Conservation (phyloP, 2,113 vertebrate genomes). For the Dunckerocampus dactyliophorus region DNA sequence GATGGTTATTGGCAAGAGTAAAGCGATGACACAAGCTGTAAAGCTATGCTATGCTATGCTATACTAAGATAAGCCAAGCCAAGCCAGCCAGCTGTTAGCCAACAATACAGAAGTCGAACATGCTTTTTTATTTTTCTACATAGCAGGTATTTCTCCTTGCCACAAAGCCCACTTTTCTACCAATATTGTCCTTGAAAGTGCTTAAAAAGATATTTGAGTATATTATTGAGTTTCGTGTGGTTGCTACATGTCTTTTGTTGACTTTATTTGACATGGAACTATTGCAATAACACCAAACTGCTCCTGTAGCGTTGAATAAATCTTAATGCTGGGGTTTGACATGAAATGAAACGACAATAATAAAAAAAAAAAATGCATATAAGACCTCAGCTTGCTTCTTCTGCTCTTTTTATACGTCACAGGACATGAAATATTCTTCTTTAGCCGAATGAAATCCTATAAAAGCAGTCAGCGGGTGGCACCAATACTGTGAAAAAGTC, state of each 20-base stretch:
- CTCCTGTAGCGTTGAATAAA: constrained; percentile 50
- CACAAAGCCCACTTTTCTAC: too few relatives aligned
- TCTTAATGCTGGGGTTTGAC: constrained; percentile 56
- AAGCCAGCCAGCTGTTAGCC: not conserved
- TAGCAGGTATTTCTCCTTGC: too few relatives aligned
- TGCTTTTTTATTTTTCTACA: not conserved
- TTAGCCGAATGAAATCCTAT: too few relatives aligned
- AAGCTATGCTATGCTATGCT: too few relatives aligned
- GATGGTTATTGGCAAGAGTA: not conserved
- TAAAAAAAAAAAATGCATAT: constrained; percentile 68
- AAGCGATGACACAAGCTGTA: not conserved
- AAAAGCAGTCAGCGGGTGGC: too few relatives aligned
- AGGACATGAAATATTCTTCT: too few relatives aligned
- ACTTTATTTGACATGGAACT: constrained; percentile 18
- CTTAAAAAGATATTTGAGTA: not conserved
- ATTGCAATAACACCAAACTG: constrained; percentile 53
- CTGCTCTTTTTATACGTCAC: not conserved
- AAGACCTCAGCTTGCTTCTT: not conserved
- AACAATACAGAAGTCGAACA: not conserved
- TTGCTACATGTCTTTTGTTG: constrained; percentile 1
- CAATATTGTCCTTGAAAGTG: too few relatives aligned
- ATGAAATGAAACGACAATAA: constrained; percentile 36
- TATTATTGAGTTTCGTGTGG: constrained; percentile 12
- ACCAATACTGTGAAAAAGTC: too few relatives aligned
- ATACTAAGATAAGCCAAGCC: too few relatives aligned